Percentiles rank a stretch among this genome's conserved stretches.
phyloP scores from a whole-genome alignment of 2,888 invertebrate species.

The Amaurobius ferox region DNA sequence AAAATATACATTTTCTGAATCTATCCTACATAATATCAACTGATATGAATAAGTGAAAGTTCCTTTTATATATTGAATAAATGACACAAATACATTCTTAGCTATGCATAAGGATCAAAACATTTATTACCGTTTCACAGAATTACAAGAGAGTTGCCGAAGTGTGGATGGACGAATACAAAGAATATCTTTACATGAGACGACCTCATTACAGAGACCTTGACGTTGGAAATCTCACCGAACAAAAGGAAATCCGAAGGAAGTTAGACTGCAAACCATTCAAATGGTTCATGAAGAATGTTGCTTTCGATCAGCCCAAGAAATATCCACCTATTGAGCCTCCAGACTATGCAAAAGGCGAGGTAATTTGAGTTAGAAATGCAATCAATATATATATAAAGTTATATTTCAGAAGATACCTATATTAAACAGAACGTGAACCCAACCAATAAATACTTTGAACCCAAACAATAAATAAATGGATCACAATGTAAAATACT shows the following conservation, averaged over 20 bases:
- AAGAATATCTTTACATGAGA: conserved; percentile 87
- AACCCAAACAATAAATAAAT: too few relatives aligned
- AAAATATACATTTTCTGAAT: too few relatives aligned
- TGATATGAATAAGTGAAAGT: too few relatives aligned
- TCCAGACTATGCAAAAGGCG: conserved; percentile 87
- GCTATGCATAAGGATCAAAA: background rate
- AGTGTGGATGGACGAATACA: conserved; percentile 99
- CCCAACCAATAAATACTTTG: too few relatives aligned
- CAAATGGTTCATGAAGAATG: conserved; percentile 94
- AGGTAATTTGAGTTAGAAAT: too few relatives aligned
- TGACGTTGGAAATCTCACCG: conserved; percentile 87
- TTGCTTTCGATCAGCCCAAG: conserved; percentile 91
- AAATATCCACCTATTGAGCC: conserved; percentile 94
- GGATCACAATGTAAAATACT: too few relatives aligned
- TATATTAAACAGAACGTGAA: too few relatives aligned
- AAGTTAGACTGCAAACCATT: conserved; percentile 91
- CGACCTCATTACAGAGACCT: conserved; percentile 86
- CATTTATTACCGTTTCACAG: conserved; percentile 78
- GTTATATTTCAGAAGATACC: too few relatives aligned
- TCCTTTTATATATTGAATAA: too few relatives aligned
- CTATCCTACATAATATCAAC: too few relatives aligned
- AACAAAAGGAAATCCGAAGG: conserved; percentile 85
- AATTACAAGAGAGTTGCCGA: conserved; percentile 95
- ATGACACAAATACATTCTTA: too few relatives aligned
- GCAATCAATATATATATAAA: too few relatives aligned